phyloP scores from a whole-genome alignment of 2,113 vertebrate species.

The Trichomycterus rosablanca region DNA sequence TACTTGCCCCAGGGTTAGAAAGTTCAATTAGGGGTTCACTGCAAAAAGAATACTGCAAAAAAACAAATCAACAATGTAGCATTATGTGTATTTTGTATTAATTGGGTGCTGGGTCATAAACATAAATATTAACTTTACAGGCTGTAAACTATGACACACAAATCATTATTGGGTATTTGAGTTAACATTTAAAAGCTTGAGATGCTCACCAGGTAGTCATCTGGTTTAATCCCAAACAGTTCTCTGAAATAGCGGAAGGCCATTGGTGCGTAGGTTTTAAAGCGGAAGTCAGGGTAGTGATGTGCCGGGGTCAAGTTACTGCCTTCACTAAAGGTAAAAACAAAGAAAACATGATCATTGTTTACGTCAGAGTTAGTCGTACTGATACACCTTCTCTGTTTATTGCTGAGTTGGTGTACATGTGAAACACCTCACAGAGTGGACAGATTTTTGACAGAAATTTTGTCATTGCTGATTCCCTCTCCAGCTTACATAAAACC shows the following conservation, averaged over 20 bases:
- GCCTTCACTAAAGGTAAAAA: constrained; percentile 73
- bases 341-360: background rate
- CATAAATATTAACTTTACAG: background rate
- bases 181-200: too few species aligned
- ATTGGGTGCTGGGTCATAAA: background rate
- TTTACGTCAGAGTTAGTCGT: background rate
- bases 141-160: too few species aligned
- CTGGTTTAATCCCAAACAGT: constrained; percentile 94
- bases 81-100: background rate
- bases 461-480: too few species aligned
- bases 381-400: background rate
- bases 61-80: background rate
- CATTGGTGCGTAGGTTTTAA: constrained; percentile 93
- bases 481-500: too few species aligned
- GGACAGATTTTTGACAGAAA: background rate
- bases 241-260: constrained; percentile 97
- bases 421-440: too few species aligned
- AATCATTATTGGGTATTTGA: too few species aligned
- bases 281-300: constrained; percentile 89
- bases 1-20: constrained; percentile 92
- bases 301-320: constrained; percentile 95
- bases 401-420: too few species aligned
- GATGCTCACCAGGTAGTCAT: constrained; percentile 88
- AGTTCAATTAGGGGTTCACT: constrained; percentile 91
- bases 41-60: constrained; percentile 86